Evolutionary conservation across 92 coral and sea anemone genomes (phyloP), one percentile per base, ranked within the genome.

Genomic region (Montipora capitata): DNA sequence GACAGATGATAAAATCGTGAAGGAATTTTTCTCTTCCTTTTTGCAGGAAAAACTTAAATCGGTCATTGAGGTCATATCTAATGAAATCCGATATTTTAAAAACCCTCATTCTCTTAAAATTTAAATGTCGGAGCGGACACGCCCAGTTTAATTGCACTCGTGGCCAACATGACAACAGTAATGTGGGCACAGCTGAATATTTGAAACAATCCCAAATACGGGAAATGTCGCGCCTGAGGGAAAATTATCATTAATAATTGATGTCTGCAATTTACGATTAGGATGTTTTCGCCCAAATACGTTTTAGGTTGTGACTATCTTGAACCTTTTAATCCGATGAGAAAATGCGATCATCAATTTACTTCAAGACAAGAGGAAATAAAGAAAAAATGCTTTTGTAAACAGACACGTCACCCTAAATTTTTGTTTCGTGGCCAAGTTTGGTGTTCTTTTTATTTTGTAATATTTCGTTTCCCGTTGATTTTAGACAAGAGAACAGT

Each of bases 201-300:
- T 48, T 73, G n/a, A 73, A 56, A 18, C 2, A 49, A 73, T 16
- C 61, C 58, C 61, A 73, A 73, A 73, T 73, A 73, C 41, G 77
- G 62, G 77, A 45, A 7, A 16, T 45, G 56, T 48, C 77, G 41
- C 41, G 56, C 56, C 39, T 48, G 35, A 73, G 10, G 39, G 6
- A 16, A 48, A 73, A 3, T 18, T 10, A 35, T 35, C 1, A 73
- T 45, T 15, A 48, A 45, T 45, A 45, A 45, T 73, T 18, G 59
- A 73, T 73, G 61, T 40, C 11, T 20, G 40, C 18, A 73, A 73
- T 45, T 42, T 73, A 43, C 52, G 54, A 49, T 41, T 71, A 35
- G 7, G 40, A 5, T 40, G 10, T 49, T 48, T 12, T 41, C 20
- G n/a, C 35, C 77, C 15, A 73, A 48, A 38, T 63, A 48, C 8